Evolutionary conservation across 2,888 invertebrate species (phyloP).

Genomic region (Zygothrica quintamaculata): DNA sequence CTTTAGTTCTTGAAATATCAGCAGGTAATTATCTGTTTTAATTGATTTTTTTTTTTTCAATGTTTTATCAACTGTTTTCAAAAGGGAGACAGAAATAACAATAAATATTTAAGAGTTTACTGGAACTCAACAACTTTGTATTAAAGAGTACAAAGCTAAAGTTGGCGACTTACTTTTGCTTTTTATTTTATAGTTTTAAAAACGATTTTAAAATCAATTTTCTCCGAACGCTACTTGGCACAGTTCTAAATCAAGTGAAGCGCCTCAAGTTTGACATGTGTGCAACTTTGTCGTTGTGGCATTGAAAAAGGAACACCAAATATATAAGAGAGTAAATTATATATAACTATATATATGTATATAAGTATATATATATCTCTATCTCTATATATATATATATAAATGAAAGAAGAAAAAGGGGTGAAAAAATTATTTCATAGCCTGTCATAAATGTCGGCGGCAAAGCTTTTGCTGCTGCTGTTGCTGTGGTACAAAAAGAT

Average conservation of each 20-base stretch:
- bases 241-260: conserved; percentile 80
- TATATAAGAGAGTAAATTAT: not conserved
- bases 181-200: conserved; percentile 64
- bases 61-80: no score
- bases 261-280: conserved; percentile 74
- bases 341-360: conserved; percentile 10
- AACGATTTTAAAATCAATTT: conserved; percentile 74
- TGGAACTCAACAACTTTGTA: conserved; percentile 37
- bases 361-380: conserved; percentile 8
- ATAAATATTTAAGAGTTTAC: not conserved
- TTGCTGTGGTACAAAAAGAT: conserved; percentile 22
- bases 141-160: conserved; percentile 6
- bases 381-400: conserved; percentile 33
- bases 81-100: no score
- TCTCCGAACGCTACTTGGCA: conserved; percentile 77
- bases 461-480: conserved; percentile 53
- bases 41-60: no score
- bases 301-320: conserved; percentile 22
- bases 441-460: conserved; percentile 77
- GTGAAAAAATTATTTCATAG: conserved; percentile 70
- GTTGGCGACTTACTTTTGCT: conserved; percentile 8
- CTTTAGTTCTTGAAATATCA: no score
- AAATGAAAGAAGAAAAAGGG: conserved; percentile 35
- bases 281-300: conserved; percentile 67
- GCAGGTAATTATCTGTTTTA: not conserved